phyloP scores from a whole-genome alignment of 2,888 invertebrate genomes.

The Drosophila falleni region DNA sequence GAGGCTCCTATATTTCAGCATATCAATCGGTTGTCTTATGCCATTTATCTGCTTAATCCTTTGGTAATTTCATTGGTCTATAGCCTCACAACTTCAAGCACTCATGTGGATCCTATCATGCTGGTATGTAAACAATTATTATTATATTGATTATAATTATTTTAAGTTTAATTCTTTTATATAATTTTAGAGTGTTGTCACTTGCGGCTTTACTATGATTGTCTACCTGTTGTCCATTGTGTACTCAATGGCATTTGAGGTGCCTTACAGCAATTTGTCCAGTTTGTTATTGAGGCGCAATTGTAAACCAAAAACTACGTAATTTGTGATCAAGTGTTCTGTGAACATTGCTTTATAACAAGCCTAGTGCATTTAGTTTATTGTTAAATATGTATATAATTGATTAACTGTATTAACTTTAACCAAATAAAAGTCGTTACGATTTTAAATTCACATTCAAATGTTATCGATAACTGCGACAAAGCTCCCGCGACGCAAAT shows the following conservation, averaged over 20 bases:
- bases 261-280: slow-evolving; percentile 84
- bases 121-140: slow-evolving; percentile 70
- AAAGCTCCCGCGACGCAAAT: neutral
- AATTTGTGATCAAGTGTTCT: slow-evolving; percentile 61
- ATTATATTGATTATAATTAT: neutral
- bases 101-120: slow-evolving; percentile 84
- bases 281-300: slow-evolving; percentile 62
- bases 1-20: slow-evolving; percentile 84
- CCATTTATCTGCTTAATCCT: slow-evolving; percentile 88
- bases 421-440: slow-evolving; percentile 33
- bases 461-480: slow-evolving; percentile 34
- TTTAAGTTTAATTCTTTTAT: neutral
- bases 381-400: slow-evolving; percentile 47
- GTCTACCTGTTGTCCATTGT: slow-evolving; percentile 82
- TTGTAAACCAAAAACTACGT: slow-evolving; percentile 60
- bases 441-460: slow-evolving; percentile 29
- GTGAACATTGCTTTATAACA: slow-evolving; percentile 44
- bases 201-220: slow-evolving; percentile 82
- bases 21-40: slow-evolving; percentile 87
- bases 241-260: slow-evolving; percentile 83
- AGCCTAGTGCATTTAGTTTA: slow-evolving; percentile 32
- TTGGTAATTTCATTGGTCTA: slow-evolving; percentile 86
- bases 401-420: slow-evolving; percentile 28
- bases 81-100: slow-evolving; percentile 82
- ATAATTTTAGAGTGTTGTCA: slow-evolving; percentile 73